Evolutionary conservation across 2,113 vertebrate genomes (phyloP), one percentile per base, ranked within the genome.

Genomic region (Indicator maculatus): DNA sequence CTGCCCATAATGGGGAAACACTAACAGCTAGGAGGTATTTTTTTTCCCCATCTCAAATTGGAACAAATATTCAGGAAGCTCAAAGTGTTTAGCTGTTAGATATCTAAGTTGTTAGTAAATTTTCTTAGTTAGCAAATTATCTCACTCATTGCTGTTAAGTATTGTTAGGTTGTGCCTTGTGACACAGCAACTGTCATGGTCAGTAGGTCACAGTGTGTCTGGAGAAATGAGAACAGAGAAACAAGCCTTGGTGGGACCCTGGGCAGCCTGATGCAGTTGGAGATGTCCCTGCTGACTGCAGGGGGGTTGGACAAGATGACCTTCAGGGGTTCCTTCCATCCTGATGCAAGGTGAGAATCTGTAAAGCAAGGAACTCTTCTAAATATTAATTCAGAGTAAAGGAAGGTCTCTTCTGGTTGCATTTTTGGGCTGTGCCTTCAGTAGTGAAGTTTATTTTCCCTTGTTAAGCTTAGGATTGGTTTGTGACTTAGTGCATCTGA

Each of bases 11-110:
- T 6, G 5, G 15, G 15, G 61, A 5, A 12, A 58, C 27, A 10
- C 16, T 44, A 66, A 66, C 39, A 95, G 28, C 78, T 93, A 92
- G 85, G 81, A 83, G 27, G 6, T 88, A 58, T 86, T 94, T 93
- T 24, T 24, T 93, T 17, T 26, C 47, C 14, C 53, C 24, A 39
- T 59, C 45, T 72, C 71, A 88, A 82, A 17, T 8, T 26, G 63
- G 55, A 23, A 26, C 16, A 76, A 63, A 44, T 66, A 36, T 33
- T 80, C 83, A 83, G 69, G 67, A 75, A 78, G 7, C 5, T 67
- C 1, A 30, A 50, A 60, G 16, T 24, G 4, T 64, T 83, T 92
- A 74, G 23, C 6, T 78, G 26, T 64, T 81, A 28, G 7, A 18
- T 13, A 21, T 16, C 3, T 41, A 33, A 55, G 38, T 53, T 63